Conservation (phyloP, 2,113 vertebrate species). For the Misgurnus anguillicaudatus region DNA sequence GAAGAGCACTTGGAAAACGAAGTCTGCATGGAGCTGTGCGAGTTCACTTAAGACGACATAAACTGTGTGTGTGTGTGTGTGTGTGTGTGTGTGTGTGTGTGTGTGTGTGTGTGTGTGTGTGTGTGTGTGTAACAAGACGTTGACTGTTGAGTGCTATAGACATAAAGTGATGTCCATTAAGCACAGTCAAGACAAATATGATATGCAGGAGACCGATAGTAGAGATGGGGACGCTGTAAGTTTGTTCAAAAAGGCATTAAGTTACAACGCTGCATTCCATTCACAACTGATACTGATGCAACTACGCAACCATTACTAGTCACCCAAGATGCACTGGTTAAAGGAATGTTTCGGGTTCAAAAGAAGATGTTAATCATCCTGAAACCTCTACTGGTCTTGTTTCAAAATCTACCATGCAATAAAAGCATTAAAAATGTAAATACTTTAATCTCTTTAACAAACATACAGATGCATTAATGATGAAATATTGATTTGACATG, state of each 20-base stretch:
- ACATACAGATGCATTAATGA: no score
- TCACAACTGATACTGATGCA: background rate
- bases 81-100: background rate
- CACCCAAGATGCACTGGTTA: background rate
- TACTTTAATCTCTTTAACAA: no score
- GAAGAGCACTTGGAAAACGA: background rate
- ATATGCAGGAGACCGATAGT: constrained; percentile 25
- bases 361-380: background rate
- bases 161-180: constrained; percentile 45
- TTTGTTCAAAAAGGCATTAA: background rate
- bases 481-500: no score
- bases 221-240: background rate
- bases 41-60: no score
- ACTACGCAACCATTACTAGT: background rate
- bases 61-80: background rate
- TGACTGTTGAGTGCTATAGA: constrained; percentile 18
- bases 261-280: background rate
- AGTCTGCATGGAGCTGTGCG: no score
- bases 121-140: background rate
- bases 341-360: background rate
- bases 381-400: background rate
- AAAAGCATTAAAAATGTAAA: no score
- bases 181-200: background rate
- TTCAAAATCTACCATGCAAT: background rate
- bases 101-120: background rate